Conservation (phyloP, 2,888 invertebrate species). For the Phragmatobia fuliginosa region DNA sequence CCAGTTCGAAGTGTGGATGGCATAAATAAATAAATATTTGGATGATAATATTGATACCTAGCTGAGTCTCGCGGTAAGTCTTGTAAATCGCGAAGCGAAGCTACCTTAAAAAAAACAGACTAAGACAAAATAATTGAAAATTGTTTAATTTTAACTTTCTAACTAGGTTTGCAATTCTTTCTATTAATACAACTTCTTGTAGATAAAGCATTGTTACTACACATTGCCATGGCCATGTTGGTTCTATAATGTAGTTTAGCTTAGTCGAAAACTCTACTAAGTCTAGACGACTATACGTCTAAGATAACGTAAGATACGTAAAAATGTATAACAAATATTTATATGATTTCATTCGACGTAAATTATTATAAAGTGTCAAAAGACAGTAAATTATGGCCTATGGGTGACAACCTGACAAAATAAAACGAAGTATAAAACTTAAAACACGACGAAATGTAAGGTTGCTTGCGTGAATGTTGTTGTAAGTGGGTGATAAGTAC, state of each 20-base stretch:
- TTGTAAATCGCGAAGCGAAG: too few relatives aligned
- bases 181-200: too few relatives aligned
- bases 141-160: too few relatives aligned
- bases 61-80: too few relatives aligned
- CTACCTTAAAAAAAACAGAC: too few relatives aligned
- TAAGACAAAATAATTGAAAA: too few relatives aligned
- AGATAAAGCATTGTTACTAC: neutral
- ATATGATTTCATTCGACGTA: neutral
- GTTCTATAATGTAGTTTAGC: neutral
- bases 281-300: neutral
- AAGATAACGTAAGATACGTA: neutral
- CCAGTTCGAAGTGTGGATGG: too few relatives aligned
- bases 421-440: slow-evolving; percentile 24
- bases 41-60: too few relatives aligned
- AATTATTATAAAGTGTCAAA: neutral
- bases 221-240: neutral
- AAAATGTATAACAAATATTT: neutral
- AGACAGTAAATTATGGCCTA: neutral
- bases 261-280: neutral
- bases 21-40: too few relatives aligned
- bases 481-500: slow-evolving; percentile 41
- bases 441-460: slow-evolving; percentile 30
- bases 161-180: too few relatives aligned
- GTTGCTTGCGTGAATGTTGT: slow-evolving; percentile 37
- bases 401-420: neutral